Base-by-base conservation (phyloP, 2,888 invertebrate genomes). In the Xestia c-nigrum region DNA sequence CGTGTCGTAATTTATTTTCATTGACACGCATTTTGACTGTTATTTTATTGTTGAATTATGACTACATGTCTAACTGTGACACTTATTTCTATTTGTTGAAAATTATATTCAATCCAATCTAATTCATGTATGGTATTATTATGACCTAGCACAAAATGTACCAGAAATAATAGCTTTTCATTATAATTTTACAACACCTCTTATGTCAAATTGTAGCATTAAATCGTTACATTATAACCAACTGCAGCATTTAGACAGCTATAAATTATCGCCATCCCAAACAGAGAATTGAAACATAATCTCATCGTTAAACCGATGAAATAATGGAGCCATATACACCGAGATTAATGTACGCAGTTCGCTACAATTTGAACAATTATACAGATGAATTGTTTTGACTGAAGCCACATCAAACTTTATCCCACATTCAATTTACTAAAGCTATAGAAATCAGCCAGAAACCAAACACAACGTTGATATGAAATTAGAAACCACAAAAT, bases 281-380 rank as follows among this genome's bases (percentile, higher is more conserved):
- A 78, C 31, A 65, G 64, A 69, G 59, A 77, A 77, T 81, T 43
- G 63, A 80, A 80, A 76, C 10, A 75, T 80, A 72, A 80, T 81
- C 70, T 70, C 63, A 1, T 67, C 67, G 12, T 50, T 84, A 74
- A 72, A 50, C 16, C 59, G 68, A 80, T 73, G 43, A 65, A 68
- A 80, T 68, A 64, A 72, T 70, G n/a, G 52, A 50, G 21, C 47
- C 64, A 65, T 76, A 63, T 74, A 68, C 50, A 63, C 71, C 19
- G 40, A 43, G 38, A 75, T 83, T 72, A 69, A 76, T 63, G 59
- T 75, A 66, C 69, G 52, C 50, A 50, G 19, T 74, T 71, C 2
- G 31, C 31, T 57, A 63, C 31, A 14, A 52, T 70, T 75, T 40
- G 9, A 65, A 21, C 59, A 71, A 71, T 73, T 73, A 71, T 5